Evolutionary conservation across 2,797 vertebrate genomes (phyloP), one percentile per base, ranked within the genome.

Genomic region (Danio tinwini): DNA sequence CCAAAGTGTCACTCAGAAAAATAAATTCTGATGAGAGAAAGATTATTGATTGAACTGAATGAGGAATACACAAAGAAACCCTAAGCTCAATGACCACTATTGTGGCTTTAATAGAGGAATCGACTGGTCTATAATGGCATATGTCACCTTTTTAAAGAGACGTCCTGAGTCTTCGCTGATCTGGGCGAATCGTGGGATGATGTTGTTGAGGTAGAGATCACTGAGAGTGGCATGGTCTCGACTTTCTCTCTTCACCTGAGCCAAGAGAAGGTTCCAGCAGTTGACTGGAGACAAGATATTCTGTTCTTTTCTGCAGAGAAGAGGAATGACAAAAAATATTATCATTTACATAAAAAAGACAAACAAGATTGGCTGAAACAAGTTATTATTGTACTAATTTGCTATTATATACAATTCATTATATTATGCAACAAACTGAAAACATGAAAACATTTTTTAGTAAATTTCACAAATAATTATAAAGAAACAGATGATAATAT

Each of bases 161-260:
- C 97, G 95, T 21, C 96, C 97, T 0, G 97, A 98, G 86, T 99
- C 98, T 87, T 99, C 97, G 53, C 96, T 97, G 94, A 99, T 95
- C 94, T 99, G 98, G 7, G 96, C 97, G 0, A 99, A 98, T 82
- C 98, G 96, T 0, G 97, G 97, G 85, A 99, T 99, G 92, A 99
- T 97, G 90, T 99, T 99, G 92, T 98, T 99, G 94, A 99, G 94
- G 95, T 99, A 99, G 92, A 99, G 98, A 90, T 99, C 98, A n/a
- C 97, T 98, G 84, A 99, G 92, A 1, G 98, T 98, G 87, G 97
- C 97, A 11, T 97, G 98, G 86, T 99, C 96, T 37, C 97, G 94
- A 93, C 98, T 99, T 91, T 99, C 98, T 84, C 97, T 92, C 91
- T 98, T 98, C 90, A 98, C 96, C 86, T 99, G 98, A 29, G 96